Conservation (phyloP, 2,888 invertebrate species). For the Tetanocera ferruginea region DNA sequence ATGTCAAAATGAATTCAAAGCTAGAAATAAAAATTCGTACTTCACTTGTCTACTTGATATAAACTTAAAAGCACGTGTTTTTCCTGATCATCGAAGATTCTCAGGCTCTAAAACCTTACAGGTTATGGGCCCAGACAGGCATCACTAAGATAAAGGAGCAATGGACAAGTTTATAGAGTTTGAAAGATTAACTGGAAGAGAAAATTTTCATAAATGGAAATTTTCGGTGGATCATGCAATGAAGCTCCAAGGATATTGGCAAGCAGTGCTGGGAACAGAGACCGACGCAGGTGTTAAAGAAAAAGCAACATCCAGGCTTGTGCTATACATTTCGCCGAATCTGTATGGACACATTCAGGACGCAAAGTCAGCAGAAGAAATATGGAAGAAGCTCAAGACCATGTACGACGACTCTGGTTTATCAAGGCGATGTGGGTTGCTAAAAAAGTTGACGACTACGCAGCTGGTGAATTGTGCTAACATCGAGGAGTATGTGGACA, state of each 20-base stretch:
- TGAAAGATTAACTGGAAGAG: not conserved
- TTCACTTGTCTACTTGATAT: not conserved
- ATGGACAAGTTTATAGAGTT: not conserved
- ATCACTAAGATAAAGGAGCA: no score
- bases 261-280: constrained; percentile 11
- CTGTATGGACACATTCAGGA: constrained; percentile 54
- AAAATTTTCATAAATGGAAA: constrained; percentile 38
- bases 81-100: not conserved
- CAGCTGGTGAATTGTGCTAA: constrained; percentile 47
- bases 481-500: constrained; percentile 54
- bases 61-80: not conserved
- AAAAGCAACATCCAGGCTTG: constrained; percentile 36
- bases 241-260: constrained; percentile 27
- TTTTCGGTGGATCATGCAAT: constrained; percentile 31
- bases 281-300: constrained; percentile 10
- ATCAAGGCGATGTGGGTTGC: constrained; percentile 55
- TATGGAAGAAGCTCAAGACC: constrained; percentile 52
- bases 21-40: not conserved
- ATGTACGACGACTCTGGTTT: constrained; percentile 53
- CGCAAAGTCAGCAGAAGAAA: constrained; percentile 51
- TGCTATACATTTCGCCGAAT: constrained; percentile 47
- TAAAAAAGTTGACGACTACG: constrained; percentile 46
- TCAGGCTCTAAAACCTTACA: not conserved
- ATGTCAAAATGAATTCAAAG: not conserved
- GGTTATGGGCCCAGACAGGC: no score